These are phyloP conservation scores for Thunnus thynnus DNA, from an alignment of 2,113 vertebrate species.

Conservation along the genomic window DNA sequence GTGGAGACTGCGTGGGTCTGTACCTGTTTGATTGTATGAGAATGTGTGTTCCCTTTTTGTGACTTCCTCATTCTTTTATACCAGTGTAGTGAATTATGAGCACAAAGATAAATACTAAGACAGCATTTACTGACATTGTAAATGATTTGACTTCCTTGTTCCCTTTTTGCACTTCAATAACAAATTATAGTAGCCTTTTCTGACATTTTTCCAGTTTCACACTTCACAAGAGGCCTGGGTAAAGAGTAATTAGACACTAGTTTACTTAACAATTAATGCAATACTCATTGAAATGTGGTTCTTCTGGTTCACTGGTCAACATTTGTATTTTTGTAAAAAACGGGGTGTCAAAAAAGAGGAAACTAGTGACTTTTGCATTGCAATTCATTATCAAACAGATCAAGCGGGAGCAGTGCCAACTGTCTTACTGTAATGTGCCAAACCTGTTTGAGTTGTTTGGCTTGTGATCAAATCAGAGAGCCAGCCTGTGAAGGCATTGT, in stretches of 20 bases:
- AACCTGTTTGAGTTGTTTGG: conserved; percentile 53
- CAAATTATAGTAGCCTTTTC: neutral
- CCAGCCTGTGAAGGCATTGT: neutral
- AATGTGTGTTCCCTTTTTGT: conserved; percentile 29
- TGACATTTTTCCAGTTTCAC: neutral
- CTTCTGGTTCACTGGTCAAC: neutral
- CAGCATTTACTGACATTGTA: conserved; percentile 22
- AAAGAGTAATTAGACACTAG: neutral
- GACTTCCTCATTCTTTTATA: conserved; percentile 82
- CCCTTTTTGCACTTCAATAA: conserved; percentile 8
- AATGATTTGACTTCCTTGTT: conserved; percentile 47
- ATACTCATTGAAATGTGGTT: neutral
- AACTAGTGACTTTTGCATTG: conserved; percentile 22
- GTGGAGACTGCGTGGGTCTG: conserved; percentile 9
- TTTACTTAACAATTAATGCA: neutral
- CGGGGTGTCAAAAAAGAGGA: neutral
- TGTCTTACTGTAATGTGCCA: neutral
- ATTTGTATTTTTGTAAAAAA: neutral
- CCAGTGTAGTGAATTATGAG: conserved; percentile 7
- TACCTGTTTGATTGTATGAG: conserved; percentile 30
- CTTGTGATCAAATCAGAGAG: neutral
- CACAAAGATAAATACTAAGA: conserved; percentile 17
- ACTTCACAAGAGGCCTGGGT: neutral
- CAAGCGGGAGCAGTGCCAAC: neutral
- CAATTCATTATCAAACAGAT: neutral